A percentile compares a stretch with the other conserved stretches of the same genome.
Evolutionary conservation across 64 coral and sea anemone genomes (phyloP).

Genomic region (Pachyseris speciosa): DNA sequence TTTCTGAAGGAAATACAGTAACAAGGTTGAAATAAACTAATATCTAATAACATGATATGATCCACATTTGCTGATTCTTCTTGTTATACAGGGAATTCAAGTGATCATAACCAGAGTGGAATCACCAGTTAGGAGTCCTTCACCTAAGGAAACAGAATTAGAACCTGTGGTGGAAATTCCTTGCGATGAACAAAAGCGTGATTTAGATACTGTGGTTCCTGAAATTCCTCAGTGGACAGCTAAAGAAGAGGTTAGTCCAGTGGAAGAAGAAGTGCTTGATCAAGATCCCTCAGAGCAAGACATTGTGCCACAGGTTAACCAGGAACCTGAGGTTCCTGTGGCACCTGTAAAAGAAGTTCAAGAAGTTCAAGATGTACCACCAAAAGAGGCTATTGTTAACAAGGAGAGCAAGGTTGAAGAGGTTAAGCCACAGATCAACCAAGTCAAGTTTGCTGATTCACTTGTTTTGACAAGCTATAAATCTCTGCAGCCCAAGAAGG

Average conservation of each 20-base stretch:
- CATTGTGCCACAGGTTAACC: neutral
- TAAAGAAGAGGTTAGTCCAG: neutral
- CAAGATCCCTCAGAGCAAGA: neutral
- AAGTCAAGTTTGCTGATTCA: slow-evolving; percentile 72
- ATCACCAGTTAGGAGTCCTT: neutral
- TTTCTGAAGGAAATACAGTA: too few relatives aligned
- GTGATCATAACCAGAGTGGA: slow-evolving; percentile 30
- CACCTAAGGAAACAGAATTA: neutral
- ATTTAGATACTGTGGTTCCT: slow-evolving; percentile 10
- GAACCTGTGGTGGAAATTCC: neutral
- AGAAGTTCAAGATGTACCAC: neutral
- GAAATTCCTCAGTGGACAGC: slow-evolving; percentile 4
- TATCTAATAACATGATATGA: too few relatives aligned
- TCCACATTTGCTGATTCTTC: neutral
- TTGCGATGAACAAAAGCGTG: neutral
- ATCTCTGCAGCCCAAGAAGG: slow-evolving; percentile 17
- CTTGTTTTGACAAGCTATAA: slow-evolving; percentile 69
- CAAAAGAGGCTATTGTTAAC: neutral
- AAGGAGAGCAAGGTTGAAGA: neutral
- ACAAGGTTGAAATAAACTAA: too few relatives aligned
- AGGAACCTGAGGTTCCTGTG: neutral
- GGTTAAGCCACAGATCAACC: neutral
- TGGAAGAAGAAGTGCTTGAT: neutral
- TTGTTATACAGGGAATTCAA: neutral
- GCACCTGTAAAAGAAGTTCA: neutral